These are phyloP conservation scores for Stenoptilia bipunctidactyla DNA, from an alignment of 2,888 invertebrate species.

Conservation along the genomic window DNA sequence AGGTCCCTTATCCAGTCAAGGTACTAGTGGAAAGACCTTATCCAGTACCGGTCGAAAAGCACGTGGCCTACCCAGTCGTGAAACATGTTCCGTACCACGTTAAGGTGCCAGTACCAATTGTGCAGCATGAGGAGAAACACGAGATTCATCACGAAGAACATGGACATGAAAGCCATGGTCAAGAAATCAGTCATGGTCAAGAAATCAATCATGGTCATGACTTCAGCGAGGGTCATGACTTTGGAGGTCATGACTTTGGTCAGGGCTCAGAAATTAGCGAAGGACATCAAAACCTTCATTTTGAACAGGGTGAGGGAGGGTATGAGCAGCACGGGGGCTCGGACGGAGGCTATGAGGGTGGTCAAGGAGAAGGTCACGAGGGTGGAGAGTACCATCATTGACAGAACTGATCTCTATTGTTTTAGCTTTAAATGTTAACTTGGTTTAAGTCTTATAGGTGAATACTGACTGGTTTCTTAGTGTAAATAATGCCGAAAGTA, in stretches of 20 bases:
- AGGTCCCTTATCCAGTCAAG: slow-evolving; percentile 75
- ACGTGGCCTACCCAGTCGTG: slow-evolving; percentile 76
- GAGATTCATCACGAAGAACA: slow-evolving; percentile 6
- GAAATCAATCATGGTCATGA: slow-evolving; percentile 17
- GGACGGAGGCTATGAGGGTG: slow-evolving; percentile 17
- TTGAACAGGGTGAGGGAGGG: slow-evolving; percentile 3
- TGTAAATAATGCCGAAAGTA: slow-evolving; percentile 64
- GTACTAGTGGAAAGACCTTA: slow-evolving; percentile 72
- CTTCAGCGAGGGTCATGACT: slow-evolving; percentile 14
- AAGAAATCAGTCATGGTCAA: slow-evolving; percentile 17
- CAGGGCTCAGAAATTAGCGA: slow-evolving; percentile 20
- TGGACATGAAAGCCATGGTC: slow-evolving; percentile 3
- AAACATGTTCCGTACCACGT: slow-evolving; percentile 78
- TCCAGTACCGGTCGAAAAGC: slow-evolving; percentile 76
- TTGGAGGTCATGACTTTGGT: slow-evolving; percentile 45
- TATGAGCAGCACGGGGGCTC: slow-evolving; percentile 20
- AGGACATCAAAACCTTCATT: slow-evolving; percentile 10
- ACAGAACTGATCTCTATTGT: slow-evolving; percentile 62
- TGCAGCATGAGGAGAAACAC: slow-evolving; percentile 53
- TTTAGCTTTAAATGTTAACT: slow-evolving; percentile 64
- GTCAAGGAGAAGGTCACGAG: slow-evolving; percentile 8
- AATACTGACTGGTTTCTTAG: slow-evolving; percentile 35
- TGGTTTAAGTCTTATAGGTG: slow-evolving; percentile 49
- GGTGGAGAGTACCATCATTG: slow-evolving; percentile 11
- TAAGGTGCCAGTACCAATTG: slow-evolving; percentile 77